phyloP scores from a whole-genome alignment of 2,888 invertebrate genomes.

The Leucophenga montana region DNA sequence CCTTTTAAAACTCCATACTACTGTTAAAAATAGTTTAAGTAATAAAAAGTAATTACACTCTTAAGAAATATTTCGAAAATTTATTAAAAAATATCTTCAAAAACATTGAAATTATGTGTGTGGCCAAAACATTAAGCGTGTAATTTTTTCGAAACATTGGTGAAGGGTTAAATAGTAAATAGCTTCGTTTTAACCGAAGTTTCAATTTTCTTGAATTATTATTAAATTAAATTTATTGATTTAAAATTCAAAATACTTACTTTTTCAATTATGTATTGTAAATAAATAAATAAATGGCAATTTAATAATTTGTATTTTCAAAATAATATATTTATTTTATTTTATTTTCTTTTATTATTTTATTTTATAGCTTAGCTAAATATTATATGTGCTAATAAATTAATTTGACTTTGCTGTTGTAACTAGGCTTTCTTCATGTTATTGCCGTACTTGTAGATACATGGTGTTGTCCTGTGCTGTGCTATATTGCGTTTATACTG shows the following conservation, averaged over 20 bases:
- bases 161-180: too few species aligned
- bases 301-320: background rate
- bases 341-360: background rate
- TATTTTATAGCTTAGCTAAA: slow-evolving; percentile 12
- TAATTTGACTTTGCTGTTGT: slow-evolving; percentile 30
- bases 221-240: background rate
- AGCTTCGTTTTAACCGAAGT: too few species aligned
- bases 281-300: background rate
- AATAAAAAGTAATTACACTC: too few species aligned
- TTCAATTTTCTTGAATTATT: too few species aligned
- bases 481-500: background rate
- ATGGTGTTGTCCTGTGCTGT: background rate
- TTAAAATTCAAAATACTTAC: background rate
- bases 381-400: slow-evolving; percentile 23
- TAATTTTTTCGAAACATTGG: too few species aligned
- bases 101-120: too few species aligned
- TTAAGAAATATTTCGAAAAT: too few species aligned
- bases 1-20: too few species aligned
- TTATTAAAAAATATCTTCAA: too few species aligned
- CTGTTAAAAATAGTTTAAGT: too few species aligned
- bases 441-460: background rate
- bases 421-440: slow-evolving; percentile 13
- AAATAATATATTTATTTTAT: background rate
- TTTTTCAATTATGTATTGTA: background rate
- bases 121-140: too few species aligned